Percentiles rank a stretch among this genome's conserved stretches.
phyloP scores from a whole-genome alignment of 2,888 invertebrate genomes.

The Meloe dianella region DNA sequence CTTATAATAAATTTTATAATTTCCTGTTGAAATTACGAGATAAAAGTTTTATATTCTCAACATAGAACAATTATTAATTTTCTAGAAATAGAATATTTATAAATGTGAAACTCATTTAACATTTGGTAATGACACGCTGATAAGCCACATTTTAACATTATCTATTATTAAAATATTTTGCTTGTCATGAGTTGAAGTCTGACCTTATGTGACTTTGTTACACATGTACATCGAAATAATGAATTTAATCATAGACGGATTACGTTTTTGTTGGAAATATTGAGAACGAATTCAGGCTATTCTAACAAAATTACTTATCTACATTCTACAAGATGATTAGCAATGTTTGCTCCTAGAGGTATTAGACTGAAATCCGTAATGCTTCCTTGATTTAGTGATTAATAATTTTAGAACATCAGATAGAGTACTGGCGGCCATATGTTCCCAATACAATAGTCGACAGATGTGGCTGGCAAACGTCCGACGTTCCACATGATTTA shows the following conservation, averaged over 20 bases:
- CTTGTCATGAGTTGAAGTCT: background rate
- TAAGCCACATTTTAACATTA: background rate
- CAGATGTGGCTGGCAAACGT: constrained; percentile 29
- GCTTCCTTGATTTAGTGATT: constrained; percentile 7
- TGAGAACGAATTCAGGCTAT: too few relatives aligned
- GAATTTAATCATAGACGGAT: background rate
- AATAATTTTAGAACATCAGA: constrained; percentile 10
- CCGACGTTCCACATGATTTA: constrained; percentile 38
- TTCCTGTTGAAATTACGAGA: background rate
- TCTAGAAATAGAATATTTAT: background rate
- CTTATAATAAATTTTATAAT: background rate
- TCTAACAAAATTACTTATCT: background rate
- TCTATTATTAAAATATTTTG: constrained; percentile 2
- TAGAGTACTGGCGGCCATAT: constrained; percentile 19
- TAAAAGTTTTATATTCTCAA: background rate
- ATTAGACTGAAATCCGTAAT: background rate
- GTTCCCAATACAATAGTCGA: constrained; percentile 38
- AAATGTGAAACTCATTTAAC: background rate
- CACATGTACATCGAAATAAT: background rate
- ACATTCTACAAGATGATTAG: background rate
- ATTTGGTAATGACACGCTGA: background rate
- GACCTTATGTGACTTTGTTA: background rate
- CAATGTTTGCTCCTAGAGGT: background rate
- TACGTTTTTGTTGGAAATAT: background rate
- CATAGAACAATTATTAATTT: background rate